Percentiles rank a stretch among this genome's conserved stretches.
Conservation (phyloP, 2,888 invertebrate species). For the Drosophila fungiperda region DNA sequence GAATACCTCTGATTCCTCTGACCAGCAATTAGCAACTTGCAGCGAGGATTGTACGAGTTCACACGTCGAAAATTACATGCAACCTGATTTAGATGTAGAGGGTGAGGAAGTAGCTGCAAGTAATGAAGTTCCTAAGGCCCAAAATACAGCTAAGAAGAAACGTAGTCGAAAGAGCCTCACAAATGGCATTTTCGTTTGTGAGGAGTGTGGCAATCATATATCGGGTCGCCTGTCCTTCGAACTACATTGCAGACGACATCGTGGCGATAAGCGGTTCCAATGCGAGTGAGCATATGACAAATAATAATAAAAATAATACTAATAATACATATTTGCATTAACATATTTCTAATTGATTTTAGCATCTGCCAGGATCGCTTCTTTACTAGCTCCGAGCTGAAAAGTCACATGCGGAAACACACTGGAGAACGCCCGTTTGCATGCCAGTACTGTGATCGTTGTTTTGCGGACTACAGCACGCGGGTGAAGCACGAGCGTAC, state of each 20-base stretch:
- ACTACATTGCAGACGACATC: constrained; percentile 71
- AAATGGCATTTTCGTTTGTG: constrained; percentile 54
- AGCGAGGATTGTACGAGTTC: constrained; percentile 3
- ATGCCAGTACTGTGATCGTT: constrained; percentile 64
- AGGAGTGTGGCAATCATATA: constrained; percentile 68
- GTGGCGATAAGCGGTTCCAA: constrained; percentile 65
- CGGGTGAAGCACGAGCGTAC: constrained; percentile 73
- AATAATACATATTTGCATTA: background rate
- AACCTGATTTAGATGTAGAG: constrained; percentile 24
- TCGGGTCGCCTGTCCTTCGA: constrained; percentile 66
- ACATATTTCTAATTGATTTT: background rate
- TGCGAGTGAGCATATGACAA: constrained; percentile 60
- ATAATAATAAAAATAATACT: background rate
- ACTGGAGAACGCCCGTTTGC: constrained; percentile 73
- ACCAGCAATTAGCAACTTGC: constrained; percentile 4
- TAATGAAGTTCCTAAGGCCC: constrained; percentile 17
- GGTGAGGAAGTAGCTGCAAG: constrained; percentile 19
- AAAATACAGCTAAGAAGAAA: constrained; percentile 24
- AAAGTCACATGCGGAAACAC: constrained; percentile 71
- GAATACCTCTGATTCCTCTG: background rate
- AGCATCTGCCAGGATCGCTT: constrained; percentile 62
- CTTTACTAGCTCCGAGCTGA: constrained; percentile 68
- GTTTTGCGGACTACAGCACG: constrained; percentile 71
- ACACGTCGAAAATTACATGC: background rate
- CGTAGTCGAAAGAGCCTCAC: constrained; percentile 36